Conservation (phyloP, 2,888 invertebrate species). For the Tetragnatha montana region DNA sequence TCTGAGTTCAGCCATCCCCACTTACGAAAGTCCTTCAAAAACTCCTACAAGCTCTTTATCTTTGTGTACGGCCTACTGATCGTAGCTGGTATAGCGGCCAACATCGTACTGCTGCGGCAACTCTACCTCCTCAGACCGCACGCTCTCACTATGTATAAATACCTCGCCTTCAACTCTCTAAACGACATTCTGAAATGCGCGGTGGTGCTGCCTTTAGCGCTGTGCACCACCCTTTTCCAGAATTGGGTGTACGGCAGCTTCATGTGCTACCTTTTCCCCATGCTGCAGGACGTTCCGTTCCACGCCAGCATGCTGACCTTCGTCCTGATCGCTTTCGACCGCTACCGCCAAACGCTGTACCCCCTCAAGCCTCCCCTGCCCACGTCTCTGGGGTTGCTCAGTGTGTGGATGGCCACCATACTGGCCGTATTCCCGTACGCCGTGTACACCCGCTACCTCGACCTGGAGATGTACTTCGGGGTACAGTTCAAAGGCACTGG, state of each 20-base stretch:
- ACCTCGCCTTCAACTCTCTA: constrained; percentile 82
- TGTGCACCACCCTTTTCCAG: constrained; percentile 82
- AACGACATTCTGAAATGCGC: constrained; percentile 83
- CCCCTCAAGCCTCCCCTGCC: constrained; percentile 81
- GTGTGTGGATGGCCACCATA: constrained; percentile 84
- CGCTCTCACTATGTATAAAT: constrained; percentile 76
- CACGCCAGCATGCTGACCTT: constrained; percentile 84
- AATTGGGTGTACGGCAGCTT: constrained; percentile 86
- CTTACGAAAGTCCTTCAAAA: constrained; percentile 78
- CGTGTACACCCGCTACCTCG: constrained; percentile 84
- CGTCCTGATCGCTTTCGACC: constrained; percentile 82
- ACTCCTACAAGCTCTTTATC: constrained; percentile 81
- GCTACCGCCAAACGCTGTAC: constrained; percentile 82
- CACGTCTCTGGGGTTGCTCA: constrained; percentile 82
- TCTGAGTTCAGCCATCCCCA: constrained; percentile 81
- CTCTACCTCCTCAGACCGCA: constrained; percentile 78
- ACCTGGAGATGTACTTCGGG: constrained; percentile 80
- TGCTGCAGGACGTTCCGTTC: constrained; percentile 85
- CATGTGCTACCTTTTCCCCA: constrained; percentile 84
- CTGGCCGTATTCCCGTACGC: constrained; percentile 85
- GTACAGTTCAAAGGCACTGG: constrained; percentile 80
- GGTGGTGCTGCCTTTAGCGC: constrained; percentile 82
- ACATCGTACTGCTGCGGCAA: constrained; percentile 79
- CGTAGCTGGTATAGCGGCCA: constrained; percentile 80
- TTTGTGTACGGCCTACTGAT: constrained; percentile 81